Evolutionary conservation across 2,113 vertebrate species (phyloP), one percentile per base, ranked within the genome.

Genomic region (Blennius ocellaris): DNA sequence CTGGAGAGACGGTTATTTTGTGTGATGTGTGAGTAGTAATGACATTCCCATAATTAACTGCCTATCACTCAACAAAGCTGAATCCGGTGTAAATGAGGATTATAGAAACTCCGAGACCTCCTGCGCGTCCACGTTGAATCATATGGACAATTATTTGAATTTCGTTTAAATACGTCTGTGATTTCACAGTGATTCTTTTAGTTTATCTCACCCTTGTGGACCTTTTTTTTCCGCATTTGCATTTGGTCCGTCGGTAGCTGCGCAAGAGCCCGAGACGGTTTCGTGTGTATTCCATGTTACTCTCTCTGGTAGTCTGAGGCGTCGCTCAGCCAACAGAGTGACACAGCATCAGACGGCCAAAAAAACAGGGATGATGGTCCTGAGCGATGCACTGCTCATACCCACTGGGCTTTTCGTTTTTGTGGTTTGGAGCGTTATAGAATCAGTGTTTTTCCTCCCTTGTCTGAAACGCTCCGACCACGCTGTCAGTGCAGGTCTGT

Each of bases 401-500:
- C 59, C 77, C 58, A 8, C 51, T 48, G 62, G 86, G 52, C 69
- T 77, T 71, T 81, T 85, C 84, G 73, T 78, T 83, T 78, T 87
- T 71, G 72, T 87, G 80, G 78, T 83, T 87, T 58, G 71, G 63
- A 89, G 81, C 73, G 14, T 81, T 83, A 71, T 67, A 73, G 77
- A 87, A 84, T 87, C 62, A 51, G 76, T 81, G 84, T 69, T 79
- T 87, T 78, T 65, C 53, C 53, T 72, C 72, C 64, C 39, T 40
- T 53, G 82, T 91, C 85, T 84, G 74, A 83, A 73, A 49, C 30
- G 14, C 74, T 84, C 77, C 82, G 85, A 76, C 83, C 73, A 57
- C 14, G 76, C 89, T 90, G 90, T 90, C 87, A 86, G 74, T 79
- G 73, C 64, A 45, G 85, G 83, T 90, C 85, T 84, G 83, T 91